Conservation (phyloP, 2,113 vertebrate genomes). For the Dromas ardeola region DNA sequence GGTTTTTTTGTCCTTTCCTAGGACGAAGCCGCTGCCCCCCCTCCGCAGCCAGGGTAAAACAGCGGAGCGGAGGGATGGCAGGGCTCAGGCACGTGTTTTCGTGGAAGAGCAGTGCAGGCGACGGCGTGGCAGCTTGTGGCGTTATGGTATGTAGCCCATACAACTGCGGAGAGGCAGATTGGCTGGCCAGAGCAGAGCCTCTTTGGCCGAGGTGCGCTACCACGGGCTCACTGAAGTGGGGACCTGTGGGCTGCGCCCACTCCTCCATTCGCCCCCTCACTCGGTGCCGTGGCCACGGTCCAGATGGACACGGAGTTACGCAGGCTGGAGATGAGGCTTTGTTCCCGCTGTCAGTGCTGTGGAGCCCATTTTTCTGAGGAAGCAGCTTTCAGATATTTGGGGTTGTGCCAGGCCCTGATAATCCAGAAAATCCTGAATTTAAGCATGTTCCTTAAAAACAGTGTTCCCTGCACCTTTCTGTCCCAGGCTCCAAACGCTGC, state of each 20-base stretch:
- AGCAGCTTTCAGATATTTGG: constrained; percentile 42
- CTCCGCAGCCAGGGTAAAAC: background rate
- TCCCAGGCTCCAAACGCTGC: background rate
- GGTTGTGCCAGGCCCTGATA: constrained; percentile 20
- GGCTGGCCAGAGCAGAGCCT: background rate
- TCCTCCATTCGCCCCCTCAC: background rate
- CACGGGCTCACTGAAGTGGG: background rate
- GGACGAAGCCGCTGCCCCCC: background rate
- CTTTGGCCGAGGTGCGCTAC: background rate
- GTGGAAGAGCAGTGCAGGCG: background rate
- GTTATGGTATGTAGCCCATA: constrained; percentile 40
- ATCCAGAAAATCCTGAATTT: constrained; percentile 48
- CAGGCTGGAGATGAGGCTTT: constrained; percentile 44
- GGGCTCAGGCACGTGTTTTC: rapidly evolving
- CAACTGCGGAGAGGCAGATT: constrained; percentile 14
- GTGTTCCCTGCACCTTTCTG: background rate
- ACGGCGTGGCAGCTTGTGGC: background rate
- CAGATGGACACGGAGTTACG: background rate
- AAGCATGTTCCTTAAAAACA: background rate
- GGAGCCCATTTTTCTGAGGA: constrained; percentile 55
- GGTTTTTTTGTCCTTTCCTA: background rate
- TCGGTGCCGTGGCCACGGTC: background rate
- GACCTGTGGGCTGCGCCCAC: background rate
- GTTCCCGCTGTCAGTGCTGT: background rate
- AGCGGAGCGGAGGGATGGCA: background rate